A percentile compares a stretch with the other conserved stretches of the same genome.
Evolutionary conservation across 2,113 vertebrate genomes (phyloP).

Genomic region (Chionis minor): DNA sequence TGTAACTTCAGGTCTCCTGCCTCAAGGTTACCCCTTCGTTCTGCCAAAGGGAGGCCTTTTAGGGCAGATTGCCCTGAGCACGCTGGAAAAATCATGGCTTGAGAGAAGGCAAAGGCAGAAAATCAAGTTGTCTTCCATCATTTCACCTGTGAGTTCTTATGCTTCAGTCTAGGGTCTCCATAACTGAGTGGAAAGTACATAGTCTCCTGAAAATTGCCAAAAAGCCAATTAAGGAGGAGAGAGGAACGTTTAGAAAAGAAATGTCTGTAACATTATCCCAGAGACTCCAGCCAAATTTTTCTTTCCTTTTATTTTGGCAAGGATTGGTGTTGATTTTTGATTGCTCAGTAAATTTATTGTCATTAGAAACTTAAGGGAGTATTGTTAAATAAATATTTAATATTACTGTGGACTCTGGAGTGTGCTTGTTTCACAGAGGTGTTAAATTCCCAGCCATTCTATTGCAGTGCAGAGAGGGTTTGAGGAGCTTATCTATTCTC

Average conservation of each 20-base stretch:
- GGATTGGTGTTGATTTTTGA: neutral
- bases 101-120: neutral
- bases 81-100: neutral
- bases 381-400: neutral
- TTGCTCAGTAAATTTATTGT: neutral
- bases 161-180: neutral
- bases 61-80: neutral
- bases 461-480: neutral
- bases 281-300: neutral
- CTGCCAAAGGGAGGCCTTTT: neutral
- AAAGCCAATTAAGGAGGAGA: neutral
- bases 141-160: neutral
- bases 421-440: neutral
- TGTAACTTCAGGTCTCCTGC: neutral
- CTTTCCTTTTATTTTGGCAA: neutral
- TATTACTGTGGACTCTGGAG: neutral
- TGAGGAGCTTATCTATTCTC: neutral
- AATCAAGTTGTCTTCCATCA: neutral
- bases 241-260: neutral
- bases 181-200: neutral
- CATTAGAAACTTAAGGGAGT: neutral
- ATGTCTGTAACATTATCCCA: neutral
- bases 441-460: neutral
- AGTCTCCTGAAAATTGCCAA: neutral
- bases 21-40: neutral